phyloP scores from a whole-genome alignment of 23 tunicate species.

The Aplidium turbinatum region DNA sequence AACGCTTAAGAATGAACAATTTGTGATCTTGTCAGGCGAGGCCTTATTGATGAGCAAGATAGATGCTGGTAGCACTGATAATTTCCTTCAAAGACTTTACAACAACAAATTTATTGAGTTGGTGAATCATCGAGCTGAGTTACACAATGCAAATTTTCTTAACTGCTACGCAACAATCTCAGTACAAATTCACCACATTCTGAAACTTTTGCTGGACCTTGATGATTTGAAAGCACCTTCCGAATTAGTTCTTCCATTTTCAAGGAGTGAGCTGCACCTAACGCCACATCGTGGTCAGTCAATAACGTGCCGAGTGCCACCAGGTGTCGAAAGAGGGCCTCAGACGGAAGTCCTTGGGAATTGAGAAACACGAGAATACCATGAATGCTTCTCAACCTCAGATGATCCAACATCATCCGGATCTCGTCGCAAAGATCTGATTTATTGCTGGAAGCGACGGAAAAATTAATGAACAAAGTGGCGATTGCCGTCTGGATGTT shows the following conservation, averaged over 20 bases:
- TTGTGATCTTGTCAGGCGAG: too few species aligned
- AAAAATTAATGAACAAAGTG: constrained; percentile 47
- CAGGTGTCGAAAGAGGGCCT: constrained; percentile 58
- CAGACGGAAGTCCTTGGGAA: constrained; percentile 23
- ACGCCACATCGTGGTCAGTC: constrained; percentile 24
- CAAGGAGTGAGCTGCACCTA: constrained; percentile 30
- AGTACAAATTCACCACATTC: constrained; percentile 24
- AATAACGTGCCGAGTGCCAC: constrained; percentile 65
- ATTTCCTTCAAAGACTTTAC: too few species aligned
- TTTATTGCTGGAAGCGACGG: constrained; percentile 22
- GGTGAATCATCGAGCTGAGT: too few species aligned
- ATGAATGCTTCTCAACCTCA: constrained; percentile 4
- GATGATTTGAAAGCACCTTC: background rate
- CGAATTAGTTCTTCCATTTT: background rate
- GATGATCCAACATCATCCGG: background rate
- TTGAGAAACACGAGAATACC: background rate
- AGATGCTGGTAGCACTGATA: too few species aligned
- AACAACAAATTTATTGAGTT: too few species aligned
- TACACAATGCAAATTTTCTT: too few species aligned
- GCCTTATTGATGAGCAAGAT: too few species aligned
- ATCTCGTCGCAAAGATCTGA: background rate
- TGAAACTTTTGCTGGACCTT: background rate
- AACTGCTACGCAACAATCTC: too few species aligned
- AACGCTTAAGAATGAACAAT: too few species aligned
- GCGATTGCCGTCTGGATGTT: constrained; percentile 58